Conservation (phyloP, 2,888 invertebrate species). For the Dynastes grantii region DNA sequence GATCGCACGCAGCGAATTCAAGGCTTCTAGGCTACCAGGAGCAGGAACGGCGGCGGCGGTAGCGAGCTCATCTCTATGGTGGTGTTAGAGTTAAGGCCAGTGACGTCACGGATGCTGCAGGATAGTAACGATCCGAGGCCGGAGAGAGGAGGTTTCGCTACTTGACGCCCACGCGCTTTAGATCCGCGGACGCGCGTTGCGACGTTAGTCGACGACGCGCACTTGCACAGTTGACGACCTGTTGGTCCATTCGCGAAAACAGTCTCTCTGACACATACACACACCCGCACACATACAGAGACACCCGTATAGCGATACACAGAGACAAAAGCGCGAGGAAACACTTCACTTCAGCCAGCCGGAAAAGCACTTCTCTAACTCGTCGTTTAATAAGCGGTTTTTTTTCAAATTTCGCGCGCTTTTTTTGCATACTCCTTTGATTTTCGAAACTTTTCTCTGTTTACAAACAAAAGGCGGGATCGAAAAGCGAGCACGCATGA, state of each 20-base stretch:
- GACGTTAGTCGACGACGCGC: slow-evolving; percentile 63
- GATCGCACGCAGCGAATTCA: slow-evolving; percentile 22
- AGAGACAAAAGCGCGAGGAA: background rate
- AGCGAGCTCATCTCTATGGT: background rate
- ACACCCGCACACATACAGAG: background rate
- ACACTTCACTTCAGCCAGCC: slow-evolving; percentile 2
- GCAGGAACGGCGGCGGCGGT: background rate
- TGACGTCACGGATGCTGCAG: slow-evolving; percentile 69
- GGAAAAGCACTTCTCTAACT: slow-evolving; percentile 16
- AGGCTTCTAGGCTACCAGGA: slow-evolving; percentile 25
- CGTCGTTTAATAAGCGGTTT: slow-evolving; percentile 3
- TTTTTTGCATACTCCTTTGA: background rate
- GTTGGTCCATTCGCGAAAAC: slow-evolving; percentile 59
- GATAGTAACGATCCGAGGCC: slow-evolving; percentile 66
- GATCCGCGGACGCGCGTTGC: slow-evolving; percentile 57
- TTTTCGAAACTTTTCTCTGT: background rate
- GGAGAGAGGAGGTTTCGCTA: slow-evolving; percentile 55
- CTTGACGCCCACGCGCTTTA: slow-evolving; percentile 63
- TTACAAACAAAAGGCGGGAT: background rate
- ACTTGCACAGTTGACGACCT: slow-evolving; percentile 62
- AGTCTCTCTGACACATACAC: background rate
- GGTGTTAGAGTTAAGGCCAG: slow-evolving; percentile 47
- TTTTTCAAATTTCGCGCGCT: slow-evolving; percentile 23
- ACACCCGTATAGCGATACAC: background rate
- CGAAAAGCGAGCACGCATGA: slow-evolving; percentile 67